Conservation (phyloP, 2,113 vertebrate species). For the Monopterus albus region DNA sequence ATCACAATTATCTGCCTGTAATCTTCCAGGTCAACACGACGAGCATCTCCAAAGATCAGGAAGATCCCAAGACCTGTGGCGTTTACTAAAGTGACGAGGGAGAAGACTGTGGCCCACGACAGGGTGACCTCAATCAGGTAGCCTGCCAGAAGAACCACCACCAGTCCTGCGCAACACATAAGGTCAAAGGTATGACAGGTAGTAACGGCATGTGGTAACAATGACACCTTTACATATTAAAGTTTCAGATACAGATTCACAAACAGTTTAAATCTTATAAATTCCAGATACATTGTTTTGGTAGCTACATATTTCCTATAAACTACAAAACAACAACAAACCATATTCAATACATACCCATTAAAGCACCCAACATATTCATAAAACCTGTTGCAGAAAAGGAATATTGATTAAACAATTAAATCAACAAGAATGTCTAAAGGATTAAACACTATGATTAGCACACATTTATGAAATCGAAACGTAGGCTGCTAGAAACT, state of each 20-base stretch:
- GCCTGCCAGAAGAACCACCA: conserved; percentile 88
- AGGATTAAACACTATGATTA: no score
- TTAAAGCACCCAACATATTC: conserved; percentile 90
- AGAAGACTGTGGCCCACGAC: conserved; percentile 87
- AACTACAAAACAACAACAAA: neutral
- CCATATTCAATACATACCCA: conserved; percentile 80
- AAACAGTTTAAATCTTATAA: no score
- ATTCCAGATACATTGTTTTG: neutral
- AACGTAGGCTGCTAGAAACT: conserved; percentile 47
- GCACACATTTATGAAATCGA: no score
- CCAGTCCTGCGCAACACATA: conserved; percentile 75
- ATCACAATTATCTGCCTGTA: neutral
- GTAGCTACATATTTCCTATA: neutral
- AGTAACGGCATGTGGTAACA: no score
- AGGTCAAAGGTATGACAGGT: no score
- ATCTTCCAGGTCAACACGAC: conserved; percentile 82
- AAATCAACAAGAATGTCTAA: neutral
- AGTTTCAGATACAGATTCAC: no score
- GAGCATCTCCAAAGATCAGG: conserved; percentile 86
- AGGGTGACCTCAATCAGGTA: conserved; percentile 87
- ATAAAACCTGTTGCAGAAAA: conserved; percentile 85
- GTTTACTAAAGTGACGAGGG: conserved; percentile 85
- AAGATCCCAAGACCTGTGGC: conserved; percentile 84
- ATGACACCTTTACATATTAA: no score
- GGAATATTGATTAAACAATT: neutral